Evolutionary conservation across 1,140 invertebrate genomes (phyloP).

Genomic region (Xylocopa sonorina): DNA sequence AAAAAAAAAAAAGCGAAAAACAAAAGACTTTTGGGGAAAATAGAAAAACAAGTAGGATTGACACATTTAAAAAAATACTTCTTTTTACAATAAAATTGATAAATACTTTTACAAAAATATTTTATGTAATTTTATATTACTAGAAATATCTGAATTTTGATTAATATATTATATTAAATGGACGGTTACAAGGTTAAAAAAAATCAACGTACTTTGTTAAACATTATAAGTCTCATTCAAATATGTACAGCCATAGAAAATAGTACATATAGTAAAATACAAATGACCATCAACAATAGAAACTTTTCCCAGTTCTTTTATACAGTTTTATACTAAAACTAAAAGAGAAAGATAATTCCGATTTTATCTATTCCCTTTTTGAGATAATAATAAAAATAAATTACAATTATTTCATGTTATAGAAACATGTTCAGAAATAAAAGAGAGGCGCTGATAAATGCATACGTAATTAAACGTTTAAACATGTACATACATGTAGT

Average conservation of each 20-base stretch:
- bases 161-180: not conserved
- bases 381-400: not conserved
- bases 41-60: too few relatives aligned
- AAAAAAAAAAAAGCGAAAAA: too few relatives aligned
- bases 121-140: too few relatives aligned
- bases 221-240: not conserved
- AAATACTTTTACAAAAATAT: not conserved
- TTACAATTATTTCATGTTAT: not conserved
- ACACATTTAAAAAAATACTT: not conserved
- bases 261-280: not conserved
- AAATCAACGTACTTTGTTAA: not conserved
- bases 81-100: too few relatives aligned
- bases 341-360: not conserved
- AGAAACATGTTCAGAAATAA: not conserved
- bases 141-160: not conserved
- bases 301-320: too few relatives aligned
- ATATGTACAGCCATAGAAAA: not conserved
- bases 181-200: not conserved
- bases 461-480: constrained; percentile 1
- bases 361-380: not conserved
- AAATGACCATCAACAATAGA: not conserved
- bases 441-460: not conserved
- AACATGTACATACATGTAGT: not conserved
- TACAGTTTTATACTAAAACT: not conserved
- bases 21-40: too few relatives aligned